phyloP scores from a whole-genome alignment of 2,888 invertebrate species.

The Euplexia lucipara region DNA sequence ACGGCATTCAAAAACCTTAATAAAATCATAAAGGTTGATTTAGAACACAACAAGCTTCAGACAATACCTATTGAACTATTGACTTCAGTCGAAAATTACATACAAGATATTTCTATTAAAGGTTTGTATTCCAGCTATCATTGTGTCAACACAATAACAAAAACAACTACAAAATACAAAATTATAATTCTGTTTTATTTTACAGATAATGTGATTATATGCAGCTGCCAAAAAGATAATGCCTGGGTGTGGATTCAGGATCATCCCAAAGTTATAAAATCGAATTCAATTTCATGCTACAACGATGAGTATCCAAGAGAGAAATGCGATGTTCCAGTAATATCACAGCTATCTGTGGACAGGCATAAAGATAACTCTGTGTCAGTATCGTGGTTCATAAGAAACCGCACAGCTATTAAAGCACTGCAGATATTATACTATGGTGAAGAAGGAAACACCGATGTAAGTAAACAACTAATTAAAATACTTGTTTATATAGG shows the following conservation, averaged over 20 bases:
- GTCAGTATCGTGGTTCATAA: conserved; percentile 96
- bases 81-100: conserved; percentile 95
- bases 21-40: conserved; percentile 94
- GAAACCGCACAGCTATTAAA: conserved; percentile 96
- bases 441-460: conserved; percentile 81
- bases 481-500: neutral
- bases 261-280: conserved; percentile 92
- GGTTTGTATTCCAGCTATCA: conserved; percentile 89
- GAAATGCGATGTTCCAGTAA: conserved; percentile 93
- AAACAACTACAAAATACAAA: neutral
- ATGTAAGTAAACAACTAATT: conserved; percentile 78
- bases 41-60: conserved; percentile 96
- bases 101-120: conserved; percentile 95
- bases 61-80: conserved; percentile 95
- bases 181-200: conserved; percentile 55
- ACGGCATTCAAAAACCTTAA: conserved; percentile 95
- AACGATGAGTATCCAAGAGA: conserved; percentile 86
- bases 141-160: neutral
- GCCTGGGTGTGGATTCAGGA: conserved; percentile 98
- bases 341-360: conserved; percentile 95
- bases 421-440: conserved; percentile 96
- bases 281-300: conserved; percentile 79
- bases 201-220: conserved; percentile 96
- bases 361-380: conserved; percentile 96
- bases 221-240: conserved; percentile 97